Evolutionary conservation across 2,888 invertebrate genomes (phyloP).

Genomic region (Neoascia interrupta): DNA sequence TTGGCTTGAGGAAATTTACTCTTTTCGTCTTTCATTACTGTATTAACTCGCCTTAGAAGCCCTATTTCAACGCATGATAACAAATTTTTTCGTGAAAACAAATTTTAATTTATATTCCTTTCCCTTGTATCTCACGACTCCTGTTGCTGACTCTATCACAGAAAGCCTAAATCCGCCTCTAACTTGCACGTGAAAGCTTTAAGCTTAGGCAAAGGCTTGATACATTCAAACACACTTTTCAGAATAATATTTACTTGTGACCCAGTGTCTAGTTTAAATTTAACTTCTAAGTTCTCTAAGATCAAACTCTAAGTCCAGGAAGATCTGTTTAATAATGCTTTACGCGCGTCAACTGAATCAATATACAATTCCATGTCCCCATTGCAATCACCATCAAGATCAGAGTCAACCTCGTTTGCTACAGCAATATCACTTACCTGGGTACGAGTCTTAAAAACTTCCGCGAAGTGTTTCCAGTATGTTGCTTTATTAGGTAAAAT

Average conservation of each 20-base stretch:
- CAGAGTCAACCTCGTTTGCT: constrained; percentile 18
- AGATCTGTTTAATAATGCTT: not conserved
- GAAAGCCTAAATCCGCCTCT: constrained; percentile 29
- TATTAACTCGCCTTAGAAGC: constrained; percentile 7
- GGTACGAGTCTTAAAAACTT: no score
- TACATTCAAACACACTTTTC: not conserved
- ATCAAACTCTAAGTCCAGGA: constrained; percentile 11
- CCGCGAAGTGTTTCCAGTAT: no score
- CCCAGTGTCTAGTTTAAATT: constrained; percentile 17
- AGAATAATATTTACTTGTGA: constrained; percentile 16
- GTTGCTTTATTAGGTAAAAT: no score
- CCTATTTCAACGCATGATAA: constrained; percentile 11
- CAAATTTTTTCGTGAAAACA: constrained; percentile 13
- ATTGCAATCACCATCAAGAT: constrained; percentile 12
- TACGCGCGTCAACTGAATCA: not conserved
- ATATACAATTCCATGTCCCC: constrained; percentile 9
- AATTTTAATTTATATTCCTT: constrained; percentile 5
- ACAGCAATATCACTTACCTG: constrained; percentile 38
- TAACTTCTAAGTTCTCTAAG: not conserved
- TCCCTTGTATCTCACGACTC: not conserved
- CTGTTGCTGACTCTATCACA: not conserved
- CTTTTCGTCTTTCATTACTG: not conserved
- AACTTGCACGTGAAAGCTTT: constrained; percentile 19
- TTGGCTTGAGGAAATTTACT: not conserved
- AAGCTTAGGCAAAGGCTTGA: not conserved